Conservation (phyloP, 2,888 invertebrate genomes). For the Mystacides longicornis region DNA sequence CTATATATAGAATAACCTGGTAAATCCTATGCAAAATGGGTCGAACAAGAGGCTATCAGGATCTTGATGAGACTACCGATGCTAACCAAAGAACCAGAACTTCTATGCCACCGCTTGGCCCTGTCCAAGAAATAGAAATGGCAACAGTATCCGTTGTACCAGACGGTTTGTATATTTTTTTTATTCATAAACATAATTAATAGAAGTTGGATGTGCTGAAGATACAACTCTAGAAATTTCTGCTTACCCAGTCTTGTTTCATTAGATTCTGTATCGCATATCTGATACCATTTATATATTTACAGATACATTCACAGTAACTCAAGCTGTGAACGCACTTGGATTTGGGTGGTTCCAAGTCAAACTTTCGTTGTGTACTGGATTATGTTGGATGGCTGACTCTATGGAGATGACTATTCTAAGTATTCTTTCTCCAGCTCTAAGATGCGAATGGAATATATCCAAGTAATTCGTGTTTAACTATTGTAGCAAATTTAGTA, state of each 20-base stretch:
- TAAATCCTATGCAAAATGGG: no score
- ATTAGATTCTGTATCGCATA: no score
- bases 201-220: no score
- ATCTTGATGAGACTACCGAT: constrained; percentile 45
- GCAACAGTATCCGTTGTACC: constrained; percentile 73
- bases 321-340: constrained; percentile 78
- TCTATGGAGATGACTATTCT: constrained; percentile 98
- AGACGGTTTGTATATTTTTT: constrained; percentile 53
- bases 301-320: constrained; percentile 78
- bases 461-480: constrained; percentile 44
- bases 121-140: constrained; percentile 65
- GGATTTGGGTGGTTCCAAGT: constrained; percentile 90
- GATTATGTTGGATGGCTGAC: constrained; percentile 93
- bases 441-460: constrained; percentile 93
- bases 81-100: constrained; percentile 35
- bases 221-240: no score
- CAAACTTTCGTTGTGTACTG: constrained; percentile 75
- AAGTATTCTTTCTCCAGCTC: constrained; percentile 85
- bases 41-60: constrained; percentile 54
- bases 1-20: not conserved
- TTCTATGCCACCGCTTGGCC: constrained; percentile 41
- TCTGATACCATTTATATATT: constrained; percentile 29
- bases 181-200: no score
- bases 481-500: constrained; percentile 8
- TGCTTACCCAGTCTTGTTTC: no score